A percentile compares a stretch with the other conserved stretches of the same genome.
Conservation (phyloP, 1,140 invertebrate genomes). For the Spodoptera frugiperda region DNA sequence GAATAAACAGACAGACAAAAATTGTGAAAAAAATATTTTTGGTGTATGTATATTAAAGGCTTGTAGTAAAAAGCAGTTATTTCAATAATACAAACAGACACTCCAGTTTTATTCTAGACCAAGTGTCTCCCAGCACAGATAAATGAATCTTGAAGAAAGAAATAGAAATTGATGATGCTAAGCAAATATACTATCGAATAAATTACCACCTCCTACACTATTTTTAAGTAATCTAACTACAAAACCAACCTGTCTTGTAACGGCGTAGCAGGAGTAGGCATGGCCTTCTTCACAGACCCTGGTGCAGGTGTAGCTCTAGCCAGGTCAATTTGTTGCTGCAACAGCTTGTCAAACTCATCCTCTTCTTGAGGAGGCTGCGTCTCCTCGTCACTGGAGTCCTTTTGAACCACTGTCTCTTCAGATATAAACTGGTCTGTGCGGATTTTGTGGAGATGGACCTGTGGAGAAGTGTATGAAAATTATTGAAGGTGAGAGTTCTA, state of each 20-base stretch:
- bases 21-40: too few species aligned
- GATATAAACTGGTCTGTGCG: slow-evolving; percentile 73
- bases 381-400: slow-evolving; percentile 79
- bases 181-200: too few species aligned
- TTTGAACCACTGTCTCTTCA: slow-evolving; percentile 75
- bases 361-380: slow-evolving; percentile 53
- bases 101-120: too few species aligned
- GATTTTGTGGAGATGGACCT: slow-evolving; percentile 83
- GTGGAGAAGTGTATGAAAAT: neutral
- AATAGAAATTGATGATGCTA: too few species aligned
- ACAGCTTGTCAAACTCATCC: slow-evolving; percentile 82
- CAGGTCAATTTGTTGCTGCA: slow-evolving; percentile 83
- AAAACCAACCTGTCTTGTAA: slow-evolving; percentile 56
- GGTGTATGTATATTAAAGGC: too few species aligned
- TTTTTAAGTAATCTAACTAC: too few species aligned
- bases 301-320: slow-evolving; percentile 71
- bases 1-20: too few species aligned
- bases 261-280: slow-evolving; percentile 35
- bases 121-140: too few species aligned
- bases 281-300: slow-evolving; percentile 63
- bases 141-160: too few species aligned
- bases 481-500: neutral
- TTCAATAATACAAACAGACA: too few species aligned
- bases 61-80: too few species aligned
- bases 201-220: too few species aligned